Conservation (phyloP, 2,113 vertebrate genomes). For the Leptocoma aspasia region DNA sequence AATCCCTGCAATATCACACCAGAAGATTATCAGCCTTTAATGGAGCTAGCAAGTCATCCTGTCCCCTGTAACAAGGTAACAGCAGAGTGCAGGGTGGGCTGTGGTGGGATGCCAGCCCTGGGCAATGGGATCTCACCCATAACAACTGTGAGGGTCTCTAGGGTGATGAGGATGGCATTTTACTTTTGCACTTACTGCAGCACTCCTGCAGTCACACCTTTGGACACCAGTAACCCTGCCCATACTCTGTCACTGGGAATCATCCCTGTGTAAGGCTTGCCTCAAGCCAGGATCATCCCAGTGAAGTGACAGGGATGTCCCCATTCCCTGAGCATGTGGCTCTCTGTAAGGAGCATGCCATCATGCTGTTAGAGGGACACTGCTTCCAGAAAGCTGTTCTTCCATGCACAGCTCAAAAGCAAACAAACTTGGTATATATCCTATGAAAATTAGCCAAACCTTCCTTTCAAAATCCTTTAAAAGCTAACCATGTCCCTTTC, state of each 20-base stretch:
- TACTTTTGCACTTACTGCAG: not conserved
- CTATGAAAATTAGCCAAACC: not conserved
- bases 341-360: not conserved
- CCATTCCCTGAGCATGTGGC: not conserved
- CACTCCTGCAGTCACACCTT: not conserved
- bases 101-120: not conserved
- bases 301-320: not conserved
- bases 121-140: not conserved
- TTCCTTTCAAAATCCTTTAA: not conserved
- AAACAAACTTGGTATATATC: not conserved
- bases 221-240: not conserved
- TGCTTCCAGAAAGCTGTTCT: not conserved
- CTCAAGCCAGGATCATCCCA: not conserved
- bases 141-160: not conserved
- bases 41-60: slow-evolving; percentile 18
- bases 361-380: not conserved
- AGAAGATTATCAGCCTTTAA: slow-evolving; percentile 69
- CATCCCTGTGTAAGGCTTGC: not conserved
- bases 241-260: accelerated
- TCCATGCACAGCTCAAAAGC: not conserved
- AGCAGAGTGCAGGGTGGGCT: not conserved
- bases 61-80: slow-evolving; percentile 73
- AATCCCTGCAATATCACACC: slow-evolving; percentile 65
- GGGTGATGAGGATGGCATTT: not conserved
- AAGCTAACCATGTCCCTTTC: not conserved